Conservation (phyloP, 2,797 vertebrate species). For the Coluber constrictor region DNA sequence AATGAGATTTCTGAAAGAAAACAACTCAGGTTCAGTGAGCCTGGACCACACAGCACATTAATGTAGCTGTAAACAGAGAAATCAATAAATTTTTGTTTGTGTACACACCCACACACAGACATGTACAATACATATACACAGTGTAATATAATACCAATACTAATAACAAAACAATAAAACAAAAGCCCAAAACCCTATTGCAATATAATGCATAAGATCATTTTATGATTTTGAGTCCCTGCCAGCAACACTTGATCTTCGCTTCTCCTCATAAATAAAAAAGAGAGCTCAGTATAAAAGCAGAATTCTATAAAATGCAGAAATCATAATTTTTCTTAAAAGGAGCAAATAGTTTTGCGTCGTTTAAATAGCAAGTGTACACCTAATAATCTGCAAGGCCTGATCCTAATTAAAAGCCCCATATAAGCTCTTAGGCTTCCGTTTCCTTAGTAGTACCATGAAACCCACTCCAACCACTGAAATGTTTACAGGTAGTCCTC, state of each 20-base stretch:
- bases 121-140: background rate
- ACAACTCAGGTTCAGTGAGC: background rate
- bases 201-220: slow-evolving; percentile 47
- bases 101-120: background rate
- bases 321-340: background rate
- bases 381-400: background rate
- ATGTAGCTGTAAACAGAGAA: slow-evolving; percentile 47
- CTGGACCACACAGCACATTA: background rate
- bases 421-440: background rate
- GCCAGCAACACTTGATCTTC: slow-evolving; percentile 33
- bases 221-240: slow-evolving; percentile 51
- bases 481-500: background rate
- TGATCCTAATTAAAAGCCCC: background rate
- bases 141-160: background rate
- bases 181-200: background rate
- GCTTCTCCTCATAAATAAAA: slow-evolving; percentile 33
- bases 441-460: background rate
- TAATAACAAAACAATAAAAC: background rate
- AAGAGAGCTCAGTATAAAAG: background rate
- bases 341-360: background rate
- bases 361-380: background rate
- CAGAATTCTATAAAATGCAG: background rate
- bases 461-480: background rate
- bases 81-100: background rate
- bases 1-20: background rate